Conservation (phyloP, 2,888 invertebrate species). For the Sicus ferrugineus region DNA sequence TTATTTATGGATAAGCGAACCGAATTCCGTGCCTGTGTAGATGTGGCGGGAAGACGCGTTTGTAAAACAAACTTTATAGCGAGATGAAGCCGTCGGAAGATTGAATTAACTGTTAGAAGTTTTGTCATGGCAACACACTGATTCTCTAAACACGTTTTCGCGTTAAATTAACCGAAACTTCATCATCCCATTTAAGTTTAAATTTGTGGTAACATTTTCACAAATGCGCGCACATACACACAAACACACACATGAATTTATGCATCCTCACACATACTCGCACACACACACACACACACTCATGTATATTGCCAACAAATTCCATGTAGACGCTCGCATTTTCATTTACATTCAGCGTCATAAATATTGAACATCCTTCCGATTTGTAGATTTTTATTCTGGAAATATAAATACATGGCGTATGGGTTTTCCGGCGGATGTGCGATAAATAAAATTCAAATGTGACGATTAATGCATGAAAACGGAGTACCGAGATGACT, state of each 20-base stretch:
- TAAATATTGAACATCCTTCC: constrained; percentile 35
- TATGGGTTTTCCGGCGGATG: constrained; percentile 34
- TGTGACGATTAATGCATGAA: constrained; percentile 31
- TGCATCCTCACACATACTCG: neutral
- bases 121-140: constrained; percentile 14
- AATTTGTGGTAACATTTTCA: constrained; percentile 8
- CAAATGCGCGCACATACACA: neutral
- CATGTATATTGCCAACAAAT: neutral
- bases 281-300: neutral
- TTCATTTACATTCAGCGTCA: constrained; percentile 33
- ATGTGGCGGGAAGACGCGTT: neutral
- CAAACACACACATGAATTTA: neutral
- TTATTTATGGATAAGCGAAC: neutral
- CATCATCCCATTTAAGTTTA: constrained; percentile 27
- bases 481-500: constrained; percentile 1
- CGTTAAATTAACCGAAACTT: constrained; percentile 28
- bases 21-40: neutral
- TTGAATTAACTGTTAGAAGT: constrained; percentile 22
- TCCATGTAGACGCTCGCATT: neutral
- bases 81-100: neutral
- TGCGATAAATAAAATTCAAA: constrained; percentile 34
- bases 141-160: constrained; percentile 17
- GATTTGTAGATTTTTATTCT: constrained; percentile 32
- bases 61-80: neutral
- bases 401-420: constrained; percentile 32